Base-by-base conservation (phyloP, 2,797 vertebrate species). In the Acanthornis magna region DNA sequence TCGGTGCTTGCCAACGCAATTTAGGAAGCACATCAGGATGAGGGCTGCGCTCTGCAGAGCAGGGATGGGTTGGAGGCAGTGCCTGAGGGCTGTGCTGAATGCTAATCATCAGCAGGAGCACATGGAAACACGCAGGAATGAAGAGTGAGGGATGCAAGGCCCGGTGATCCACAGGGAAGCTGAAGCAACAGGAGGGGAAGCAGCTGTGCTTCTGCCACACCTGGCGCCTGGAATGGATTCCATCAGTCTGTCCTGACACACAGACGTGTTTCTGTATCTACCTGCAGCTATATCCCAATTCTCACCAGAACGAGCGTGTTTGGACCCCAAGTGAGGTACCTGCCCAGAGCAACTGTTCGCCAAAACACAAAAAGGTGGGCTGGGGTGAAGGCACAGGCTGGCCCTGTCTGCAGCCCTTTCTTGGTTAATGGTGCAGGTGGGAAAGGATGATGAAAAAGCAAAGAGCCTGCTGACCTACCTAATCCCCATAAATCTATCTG, bases 291-390 rank as follows among this genome's bases (percentile, higher is more conserved):
- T 3, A 30, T 22, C 29, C 70, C 45, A 10, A 34, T 60, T 60
- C 51, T 72, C 60, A 42, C 15, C 40, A 42, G 50, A 72, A 67
- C 0, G 0, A 51, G 29, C 0, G 1, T 14, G 60, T 62, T 68
- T 21, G 16, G 47, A 34, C 18, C 18, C 25, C 51, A 42, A 17
- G 62, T 16, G 62, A 91, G 34, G 38, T 30, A 17, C 53, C 45
- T 43, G 54, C 27, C 55, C 30, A 34, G n/a, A 85, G 51, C 7
- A 60, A 58, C 16, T 6, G 5, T 7, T 63, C 4, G 29, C 53
- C 54, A 61, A 61, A 80, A 68, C 10, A 29, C 0, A 0, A 32
- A 48, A 63, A 67, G 26, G 50, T 65, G 73, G 19, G 34, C 18
- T 80, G 72, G 48, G 57, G n/a, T 55, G 53, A 67, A 73, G 61